Percentiles rank a stretch among this genome's conserved stretches.
These are phyloP conservation scores for Sebastes trivittatus DNA, from an alignment of 2,797 vertebrate genomes.

Conservation along the genomic window DNA sequence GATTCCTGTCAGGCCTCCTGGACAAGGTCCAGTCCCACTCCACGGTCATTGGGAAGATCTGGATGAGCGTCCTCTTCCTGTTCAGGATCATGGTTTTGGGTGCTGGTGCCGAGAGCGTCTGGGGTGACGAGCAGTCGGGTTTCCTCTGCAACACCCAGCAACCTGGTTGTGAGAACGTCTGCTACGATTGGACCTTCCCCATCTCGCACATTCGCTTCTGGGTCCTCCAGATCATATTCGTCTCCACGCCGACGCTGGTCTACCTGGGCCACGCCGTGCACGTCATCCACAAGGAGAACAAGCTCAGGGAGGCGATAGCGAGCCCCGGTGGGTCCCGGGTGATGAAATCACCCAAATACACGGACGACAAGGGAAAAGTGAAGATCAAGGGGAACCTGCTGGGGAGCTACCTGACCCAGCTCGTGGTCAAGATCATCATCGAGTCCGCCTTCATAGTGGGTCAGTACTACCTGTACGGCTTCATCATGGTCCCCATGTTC, in stretches of 20 bases:
- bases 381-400: constrained; percentile 91
- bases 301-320: constrained; percentile 81
- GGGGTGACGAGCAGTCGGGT: constrained; percentile 94
- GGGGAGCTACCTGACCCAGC: constrained; percentile 89
- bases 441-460: constrained; percentile 91
- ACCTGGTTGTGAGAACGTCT: constrained; percentile 95
- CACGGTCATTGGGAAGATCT: constrained; percentile 94
- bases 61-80: constrained; percentile 96
- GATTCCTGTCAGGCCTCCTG: constrained; percentile 89
- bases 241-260: constrained; percentile 83
- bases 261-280: constrained; percentile 85
- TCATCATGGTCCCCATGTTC: constrained; percentile 90
- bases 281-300: constrained; percentile 89
- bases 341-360: constrained; percentile 83
- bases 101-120: constrained; percentile 91
- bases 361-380: constrained; percentile 85
- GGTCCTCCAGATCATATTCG: constrained; percentile 96
- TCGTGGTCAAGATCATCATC: constrained; percentile 90
- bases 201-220: constrained; percentile 98
- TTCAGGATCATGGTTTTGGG: constrained; percentile 96
- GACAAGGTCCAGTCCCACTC: constrained; percentile 95
- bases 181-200: constrained; percentile 94
- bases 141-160: constrained; percentile 93
- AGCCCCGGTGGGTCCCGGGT: constrained; percentile 51
- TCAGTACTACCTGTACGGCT: constrained; percentile 95